A percentile compares a stretch with the other conserved stretches of the same genome.
Conservation (phyloP, 2,113 vertebrate species). For the Poicephalus meyeri region DNA sequence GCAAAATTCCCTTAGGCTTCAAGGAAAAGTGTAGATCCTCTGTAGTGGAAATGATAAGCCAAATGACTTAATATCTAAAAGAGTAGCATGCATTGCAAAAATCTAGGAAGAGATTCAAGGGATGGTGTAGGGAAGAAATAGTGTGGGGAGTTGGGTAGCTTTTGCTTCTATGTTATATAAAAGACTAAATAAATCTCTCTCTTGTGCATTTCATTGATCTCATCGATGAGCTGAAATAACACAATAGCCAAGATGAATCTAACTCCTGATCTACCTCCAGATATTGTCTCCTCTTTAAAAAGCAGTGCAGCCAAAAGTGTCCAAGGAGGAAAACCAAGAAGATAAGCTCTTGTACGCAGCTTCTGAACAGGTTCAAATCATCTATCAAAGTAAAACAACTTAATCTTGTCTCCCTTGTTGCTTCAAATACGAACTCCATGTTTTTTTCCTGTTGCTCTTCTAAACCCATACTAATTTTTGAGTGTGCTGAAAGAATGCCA, state of each 20-base stretch:
- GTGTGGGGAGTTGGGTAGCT: neutral
- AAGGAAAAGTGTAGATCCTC: neutral
- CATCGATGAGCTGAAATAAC: neutral
- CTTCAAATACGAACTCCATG: rapidly evolving
- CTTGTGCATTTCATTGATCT: constrained; percentile 8
- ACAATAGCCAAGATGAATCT: neutral
- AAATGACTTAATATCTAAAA: neutral
- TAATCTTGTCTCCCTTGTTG: neutral
- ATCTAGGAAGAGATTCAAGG: neutral
- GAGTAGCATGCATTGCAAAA: neutral
- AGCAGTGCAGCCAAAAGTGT: neutral
- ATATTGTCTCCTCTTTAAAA: neutral
- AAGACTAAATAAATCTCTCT: constrained; percentile 2
- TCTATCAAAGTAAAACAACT: neutral
- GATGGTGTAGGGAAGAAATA: neutral
- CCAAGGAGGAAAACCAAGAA: neutral
- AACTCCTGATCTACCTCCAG: neutral
- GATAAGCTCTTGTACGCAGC: neutral
- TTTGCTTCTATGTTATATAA: neutral
- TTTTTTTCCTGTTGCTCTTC: neutral
- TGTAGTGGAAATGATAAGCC: neutral
- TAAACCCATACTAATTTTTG: neutral
- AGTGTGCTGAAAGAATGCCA: neutral
- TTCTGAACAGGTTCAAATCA: neutral
- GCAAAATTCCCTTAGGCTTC: neutral